Evolutionary conservation across 2,113 vertebrate species (phyloP), one percentile per base, ranked within the genome.

Genomic region (Gadus chalcogrammus): DNA sequence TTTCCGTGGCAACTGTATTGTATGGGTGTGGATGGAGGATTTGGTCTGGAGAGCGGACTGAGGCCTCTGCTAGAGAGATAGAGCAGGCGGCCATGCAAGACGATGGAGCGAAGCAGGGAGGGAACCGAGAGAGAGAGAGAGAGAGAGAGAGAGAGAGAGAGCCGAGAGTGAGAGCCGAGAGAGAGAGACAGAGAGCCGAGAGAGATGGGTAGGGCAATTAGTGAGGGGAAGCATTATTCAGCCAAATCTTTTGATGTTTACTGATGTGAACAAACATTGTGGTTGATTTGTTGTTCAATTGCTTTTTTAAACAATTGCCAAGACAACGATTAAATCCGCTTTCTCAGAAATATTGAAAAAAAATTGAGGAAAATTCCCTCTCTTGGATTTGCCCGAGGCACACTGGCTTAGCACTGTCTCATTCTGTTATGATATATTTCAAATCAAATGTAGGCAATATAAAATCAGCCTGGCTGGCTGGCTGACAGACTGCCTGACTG

Each of bases 1-100:
- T 92, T 92, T 87, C 90, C 84, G 71, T 89, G 82, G 91, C 79
- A 93, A 91, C 91, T 76, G 77, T 76, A 74, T 85, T 87, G 83
- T 71, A 78, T 80, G 80, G 82, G 85, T 82, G 81, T 86, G 89
- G 83, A 71, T 61, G 80, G 81, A 90, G 88, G 84, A 91, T 91
- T 89, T 67, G 87, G 90, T 88, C 81, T 84, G 70, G 67, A 16
- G 76, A 84, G 83, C 73, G 58, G 85, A 79, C 27, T 13, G n/a
- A 84, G 84, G 72, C 78, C 82, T 81, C 75, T 68, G 65, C 70
- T 72, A 73, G 74, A 52, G 83, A 66, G 68, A 1, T 27, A 69
- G 64, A 52, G 42, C 8, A 48, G 42, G 42, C 12, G 17, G 72
- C 77, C 31, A 24, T 61, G 5, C n/a, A n/a, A 24, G 61, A 15